Conservation (phyloP, 2,888 invertebrate genomes). For the Hemistola chrysoprasaria region DNA sequence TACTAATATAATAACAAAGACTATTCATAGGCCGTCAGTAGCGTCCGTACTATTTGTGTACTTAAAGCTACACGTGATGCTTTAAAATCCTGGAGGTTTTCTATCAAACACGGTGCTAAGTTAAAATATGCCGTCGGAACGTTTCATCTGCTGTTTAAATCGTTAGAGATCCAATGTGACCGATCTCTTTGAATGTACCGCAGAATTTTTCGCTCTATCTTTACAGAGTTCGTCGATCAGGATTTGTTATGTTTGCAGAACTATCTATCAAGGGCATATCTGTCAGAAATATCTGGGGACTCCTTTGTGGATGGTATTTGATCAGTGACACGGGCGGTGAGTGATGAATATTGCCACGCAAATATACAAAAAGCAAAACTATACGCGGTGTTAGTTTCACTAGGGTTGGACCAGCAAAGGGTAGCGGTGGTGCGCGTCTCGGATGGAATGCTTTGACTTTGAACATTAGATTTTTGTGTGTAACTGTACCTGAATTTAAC, state of each 20-base stretch:
- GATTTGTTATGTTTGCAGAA: slow-evolving; percentile 61
- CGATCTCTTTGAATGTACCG: slow-evolving; percentile 20
- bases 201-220: slow-evolving; percentile 27
- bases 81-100: slow-evolving; percentile 36
- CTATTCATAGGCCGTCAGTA: slow-evolving; percentile 61
- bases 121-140: slow-evolving; percentile 25
- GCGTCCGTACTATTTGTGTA: slow-evolving; percentile 57
- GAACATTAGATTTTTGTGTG: slow-evolving; percentile 4
- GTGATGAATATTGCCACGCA: slow-evolving; percentile 81
- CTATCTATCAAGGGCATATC: slow-evolving; percentile 75
- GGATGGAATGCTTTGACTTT: slow-evolving; percentile 37
- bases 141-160: slow-evolving; percentile 19
- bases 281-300: slow-evolving; percentile 76
- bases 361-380: slow-evolving; percentile 82
- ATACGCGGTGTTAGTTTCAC: slow-evolving; percentile 76
- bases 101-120: slow-evolving; percentile 33
- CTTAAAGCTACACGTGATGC: slow-evolving; percentile 45
- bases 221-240: slow-evolving; percentile 44
- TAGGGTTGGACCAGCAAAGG: slow-evolving; percentile 54
- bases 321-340: slow-evolving; percentile 78
- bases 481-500: background rate
- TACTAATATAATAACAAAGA: slow-evolving; percentile 77
- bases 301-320: slow-evolving; percentile 78
- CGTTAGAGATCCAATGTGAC: slow-evolving; percentile 21
- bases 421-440: slow-evolving; percentile 34